A percentile compares a stretch with the other conserved stretches of the same genome.
These are phyloP conservation scores for Crossaster papposus DNA, from an alignment of 53 echinoderm and acorn worm genomes.

Conservation along the genomic window DNA sequence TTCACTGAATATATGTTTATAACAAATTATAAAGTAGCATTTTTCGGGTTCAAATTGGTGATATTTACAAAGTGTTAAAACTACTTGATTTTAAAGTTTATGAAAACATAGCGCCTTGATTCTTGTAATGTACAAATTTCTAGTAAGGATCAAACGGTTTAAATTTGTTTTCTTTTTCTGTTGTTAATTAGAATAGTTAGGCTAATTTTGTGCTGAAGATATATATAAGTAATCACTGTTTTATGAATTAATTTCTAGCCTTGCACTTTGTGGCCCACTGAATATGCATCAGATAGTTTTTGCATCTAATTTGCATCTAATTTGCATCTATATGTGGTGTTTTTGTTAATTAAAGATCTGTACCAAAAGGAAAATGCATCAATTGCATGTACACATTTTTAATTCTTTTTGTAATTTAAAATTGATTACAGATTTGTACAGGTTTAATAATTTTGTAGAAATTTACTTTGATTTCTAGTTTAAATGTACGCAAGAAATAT, in stretches of 20 bases:
- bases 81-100: neutral
- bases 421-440: neutral
- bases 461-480: neutral
- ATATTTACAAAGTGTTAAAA: neutral
- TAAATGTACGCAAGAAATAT: neutral
- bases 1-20: neutral
- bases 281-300: constrained; percentile 24
- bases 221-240: neutral
- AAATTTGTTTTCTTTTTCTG: neutral
- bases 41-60: neutral
- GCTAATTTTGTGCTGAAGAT: neutral
- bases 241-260: neutral
- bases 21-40: neutral
- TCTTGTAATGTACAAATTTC: constrained; percentile 3
- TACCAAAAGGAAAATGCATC: neutral
- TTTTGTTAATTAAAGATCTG: constrained; percentile 1
- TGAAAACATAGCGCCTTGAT: constrained; percentile 23
- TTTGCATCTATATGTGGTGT: neutral
- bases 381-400: constrained; percentile 16
- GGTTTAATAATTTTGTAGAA: neutral
- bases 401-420: neutral
- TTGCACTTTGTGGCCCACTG: constrained; percentile 15
- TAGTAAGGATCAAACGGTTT: neutral
- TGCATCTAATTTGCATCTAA: constrained; percentile 12
- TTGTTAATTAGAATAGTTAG: neutral